phyloP scores from a whole-genome alignment of 2,888 invertebrate genomes.

The Bimastos eiseni region DNA sequence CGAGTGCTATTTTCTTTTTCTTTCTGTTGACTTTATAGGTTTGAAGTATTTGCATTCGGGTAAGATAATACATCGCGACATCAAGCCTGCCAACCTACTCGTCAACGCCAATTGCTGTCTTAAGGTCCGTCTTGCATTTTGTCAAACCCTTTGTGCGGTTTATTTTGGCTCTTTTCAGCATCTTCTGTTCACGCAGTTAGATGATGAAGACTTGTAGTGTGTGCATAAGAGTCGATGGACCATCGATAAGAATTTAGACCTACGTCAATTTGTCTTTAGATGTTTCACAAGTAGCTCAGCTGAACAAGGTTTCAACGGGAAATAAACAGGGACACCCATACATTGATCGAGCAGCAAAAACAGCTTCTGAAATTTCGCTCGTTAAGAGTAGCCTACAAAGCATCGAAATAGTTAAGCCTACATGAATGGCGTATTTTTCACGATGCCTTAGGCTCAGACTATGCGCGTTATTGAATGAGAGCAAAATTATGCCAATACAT shows the following conservation, averaged over 20 bases:
- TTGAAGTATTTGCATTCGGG: constrained; percentile 98
- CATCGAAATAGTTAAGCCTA: too few relatives aligned
- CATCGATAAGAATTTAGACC: neutral
- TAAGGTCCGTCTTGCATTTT: constrained; percentile 72
- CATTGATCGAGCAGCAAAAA: neutral
- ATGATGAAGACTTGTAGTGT: neutral
- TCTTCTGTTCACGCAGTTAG: neutral
- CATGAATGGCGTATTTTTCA: too few relatives aligned
- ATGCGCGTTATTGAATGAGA: too few relatives aligned
- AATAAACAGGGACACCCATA: neutral
- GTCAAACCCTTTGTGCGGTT: neutral
- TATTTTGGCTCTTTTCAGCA: neutral
- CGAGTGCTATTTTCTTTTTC: neutral
- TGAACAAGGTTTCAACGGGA: neutral
- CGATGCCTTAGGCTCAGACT: too few relatives aligned
- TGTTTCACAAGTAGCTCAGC: neutral
- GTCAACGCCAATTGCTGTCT: constrained; percentile 99
- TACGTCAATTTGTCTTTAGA: too few relatives aligned
- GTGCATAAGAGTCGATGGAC: neutral
- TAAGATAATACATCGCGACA: constrained; percentile 95
- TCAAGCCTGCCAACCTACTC: constrained; percentile 96
- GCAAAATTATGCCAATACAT: too few relatives aligned
- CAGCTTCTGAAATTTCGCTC: neutral
- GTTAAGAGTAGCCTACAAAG: too few relatives aligned
- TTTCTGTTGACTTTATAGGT: too few relatives aligned